Conservation (phyloP, 2,113 vertebrate species). For the Antechinus stuartii region DNA sequence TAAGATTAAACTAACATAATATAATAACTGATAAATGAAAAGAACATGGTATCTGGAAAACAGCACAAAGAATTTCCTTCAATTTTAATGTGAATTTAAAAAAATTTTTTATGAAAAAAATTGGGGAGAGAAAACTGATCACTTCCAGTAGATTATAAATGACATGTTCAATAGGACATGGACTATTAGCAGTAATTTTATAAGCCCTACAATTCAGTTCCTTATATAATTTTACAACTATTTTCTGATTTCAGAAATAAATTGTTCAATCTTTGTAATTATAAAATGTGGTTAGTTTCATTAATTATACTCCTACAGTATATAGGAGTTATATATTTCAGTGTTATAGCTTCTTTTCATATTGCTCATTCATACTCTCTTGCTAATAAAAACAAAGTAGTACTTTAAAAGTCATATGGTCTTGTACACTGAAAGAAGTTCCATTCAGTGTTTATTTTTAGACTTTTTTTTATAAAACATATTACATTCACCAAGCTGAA, state of each 20-base stretch:
- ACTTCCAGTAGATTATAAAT: not conserved
- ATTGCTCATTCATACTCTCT: constrained; percentile 63
- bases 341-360: constrained; percentile 51
- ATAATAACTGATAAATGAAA: not conserved
- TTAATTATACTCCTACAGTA: not conserved
- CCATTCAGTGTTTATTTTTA: constrained; percentile 76
- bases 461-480: constrained; percentile 67
- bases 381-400: constrained; percentile 75
- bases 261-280: constrained; percentile 16
- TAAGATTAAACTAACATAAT: not conserved
- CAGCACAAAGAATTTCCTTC: constrained; percentile 10
- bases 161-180: not conserved
- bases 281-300: constrained; percentile 42
- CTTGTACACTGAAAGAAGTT: constrained; percentile 55
- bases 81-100: constrained; percentile 5
- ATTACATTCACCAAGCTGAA: constrained; percentile 46
- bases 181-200: not conserved
- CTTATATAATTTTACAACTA: constrained; percentile 51
- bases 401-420: constrained; percentile 74
- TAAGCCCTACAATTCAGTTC: constrained; percentile 17
- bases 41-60: constrained; percentile 7
- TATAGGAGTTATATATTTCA: no score
- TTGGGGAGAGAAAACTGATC: not conserved
- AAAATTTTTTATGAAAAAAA: constrained; percentile 47
- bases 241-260: constrained; percentile 10